Evolutionary conservation across 2,888 invertebrate species (phyloP).

Genomic region (Trypoxylon attenuatum): DNA sequence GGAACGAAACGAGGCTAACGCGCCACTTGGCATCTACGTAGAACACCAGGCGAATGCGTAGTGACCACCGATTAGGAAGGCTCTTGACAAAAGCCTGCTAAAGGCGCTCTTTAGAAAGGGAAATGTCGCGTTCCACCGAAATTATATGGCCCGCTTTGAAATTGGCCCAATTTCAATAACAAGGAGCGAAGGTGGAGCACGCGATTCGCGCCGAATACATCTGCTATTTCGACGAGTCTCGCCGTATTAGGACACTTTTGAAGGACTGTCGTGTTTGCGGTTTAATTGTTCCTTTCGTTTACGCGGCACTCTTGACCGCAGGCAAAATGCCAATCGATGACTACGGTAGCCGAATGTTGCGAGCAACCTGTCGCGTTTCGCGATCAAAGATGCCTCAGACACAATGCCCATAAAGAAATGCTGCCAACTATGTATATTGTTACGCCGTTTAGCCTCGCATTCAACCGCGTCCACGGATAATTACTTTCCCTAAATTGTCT

Average conservation of each 20-base stretch:
- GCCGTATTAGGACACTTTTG: too few species aligned
- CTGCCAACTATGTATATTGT: too few species aligned
- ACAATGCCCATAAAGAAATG: slow-evolving; percentile 36
- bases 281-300: slow-evolving; percentile 19
- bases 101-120: not conserved
- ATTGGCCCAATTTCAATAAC: slow-evolving; percentile 48
- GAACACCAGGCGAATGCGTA: not conserved
- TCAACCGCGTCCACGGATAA: slow-evolving; percentile 1
- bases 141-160: slow-evolving; percentile 17
- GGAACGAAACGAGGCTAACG: not conserved
- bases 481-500: slow-evolving; percentile 7
- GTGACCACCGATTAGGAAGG: not conserved
- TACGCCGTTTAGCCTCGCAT: too few species aligned
- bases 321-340: slow-evolving; percentile 1
- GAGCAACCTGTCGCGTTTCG: slow-evolving; percentile 39
- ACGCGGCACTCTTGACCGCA: slow-evolving; percentile 1
- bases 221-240: slow-evolving; percentile 13
- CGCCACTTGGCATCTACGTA: not conserved
- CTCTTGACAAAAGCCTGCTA: too few species aligned
- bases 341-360: slow-evolving; percentile 33
- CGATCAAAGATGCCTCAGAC: slow-evolving; percentile 35
- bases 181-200: slow-evolving; percentile 14
- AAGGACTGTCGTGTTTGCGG: slow-evolving; percentile 25
- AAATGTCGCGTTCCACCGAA: slow-evolving; percentile 14
- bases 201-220: slow-evolving; percentile 12